Conservation (phyloP, 2,888 invertebrate species). For the Dimorphilus gyrociliatus region DNA sequence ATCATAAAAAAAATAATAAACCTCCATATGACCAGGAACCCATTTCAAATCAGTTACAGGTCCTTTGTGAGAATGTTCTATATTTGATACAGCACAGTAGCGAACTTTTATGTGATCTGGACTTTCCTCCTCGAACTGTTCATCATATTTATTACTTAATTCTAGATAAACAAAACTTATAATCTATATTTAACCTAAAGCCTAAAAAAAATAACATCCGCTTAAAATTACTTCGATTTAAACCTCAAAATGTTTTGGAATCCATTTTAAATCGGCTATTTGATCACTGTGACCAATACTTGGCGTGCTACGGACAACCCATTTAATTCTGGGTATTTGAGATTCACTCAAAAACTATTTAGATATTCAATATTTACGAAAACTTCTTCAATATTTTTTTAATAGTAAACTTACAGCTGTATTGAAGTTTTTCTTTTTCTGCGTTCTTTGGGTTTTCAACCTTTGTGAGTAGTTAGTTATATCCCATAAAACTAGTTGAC, state of each 20-base stretch:
- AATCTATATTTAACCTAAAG: too few species aligned
- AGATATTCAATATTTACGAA: not conserved
- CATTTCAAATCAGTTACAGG: constrained; percentile 35
- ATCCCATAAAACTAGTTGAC: constrained; percentile 39
- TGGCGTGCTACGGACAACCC: too few species aligned
- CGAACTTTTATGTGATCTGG: constrained; percentile 13
- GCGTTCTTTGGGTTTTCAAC: constrained; percentile 25
- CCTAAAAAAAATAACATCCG: too few species aligned
- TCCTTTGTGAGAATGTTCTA: constrained; percentile 33
- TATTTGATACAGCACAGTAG: constrained; percentile 36
- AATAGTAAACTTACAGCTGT: constrained; percentile 24
- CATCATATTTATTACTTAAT: too few species aligned
- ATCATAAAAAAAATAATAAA: constrained; percentile 7
- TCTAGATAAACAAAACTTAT: too few species aligned
- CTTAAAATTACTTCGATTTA: too few species aligned
- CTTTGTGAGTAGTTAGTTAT: constrained; percentile 29
- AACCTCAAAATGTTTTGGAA: too few species aligned
- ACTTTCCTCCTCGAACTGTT: not conserved
- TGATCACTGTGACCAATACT: too few species aligned
- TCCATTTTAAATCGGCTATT: too few species aligned
- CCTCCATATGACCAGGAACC: constrained; percentile 38
- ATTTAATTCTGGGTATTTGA: too few species aligned
- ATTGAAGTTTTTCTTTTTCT: constrained; percentile 18
- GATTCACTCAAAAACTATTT: constrained; percentile 2
- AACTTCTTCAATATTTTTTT: not conserved